These are phyloP conservation scores for Cuniculus paca DNA, from an alignment of 2,797 vertebrate genomes.

Conservation along the genomic window DNA sequence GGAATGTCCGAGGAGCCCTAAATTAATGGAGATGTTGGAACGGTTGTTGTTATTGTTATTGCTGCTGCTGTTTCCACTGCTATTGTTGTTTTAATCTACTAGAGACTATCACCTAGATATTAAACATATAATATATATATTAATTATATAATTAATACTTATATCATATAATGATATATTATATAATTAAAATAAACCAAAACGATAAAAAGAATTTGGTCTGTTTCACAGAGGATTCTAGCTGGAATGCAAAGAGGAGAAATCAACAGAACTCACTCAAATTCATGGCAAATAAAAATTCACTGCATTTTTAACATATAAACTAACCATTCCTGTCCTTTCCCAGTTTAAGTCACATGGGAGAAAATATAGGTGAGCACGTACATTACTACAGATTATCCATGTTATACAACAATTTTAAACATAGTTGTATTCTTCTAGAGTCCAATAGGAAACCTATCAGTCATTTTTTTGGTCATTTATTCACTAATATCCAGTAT, in stretches of 20 bases:
- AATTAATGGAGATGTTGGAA: slow-evolving; percentile 54
- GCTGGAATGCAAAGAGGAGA: background rate
- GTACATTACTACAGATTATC: background rate
- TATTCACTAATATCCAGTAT: slow-evolving; percentile 19
- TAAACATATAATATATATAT: background rate
- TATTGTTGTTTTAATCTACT: slow-evolving; percentile 52
- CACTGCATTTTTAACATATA: slow-evolving; percentile 17
- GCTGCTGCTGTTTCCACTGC: background rate
- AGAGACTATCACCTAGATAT: slow-evolving; percentile 61
- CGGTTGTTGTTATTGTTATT: background rate
- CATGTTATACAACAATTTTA: background rate
- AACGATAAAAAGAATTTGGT: background rate
- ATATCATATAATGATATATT: slow-evolving; percentile 3
- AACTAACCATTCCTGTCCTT: slow-evolving; percentile 9
- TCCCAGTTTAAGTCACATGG: background rate
- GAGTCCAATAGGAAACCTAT: background rate
- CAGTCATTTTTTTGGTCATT: slow-evolving; percentile 15
- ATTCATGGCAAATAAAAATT: background rate
- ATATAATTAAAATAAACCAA: slow-evolving; percentile 45
- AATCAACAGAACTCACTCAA: background rate
- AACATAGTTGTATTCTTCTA: slow-evolving; percentile 37
- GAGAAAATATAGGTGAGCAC: slow-evolving; percentile 4
- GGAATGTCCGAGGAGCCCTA: background rate
- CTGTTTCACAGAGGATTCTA: background rate
- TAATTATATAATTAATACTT: too few species aligned